A percentile compares a stretch with the other conserved stretches of the same genome.
Conservation (phyloP, 2,888 invertebrate species). For the Suillia variegata region DNA sequence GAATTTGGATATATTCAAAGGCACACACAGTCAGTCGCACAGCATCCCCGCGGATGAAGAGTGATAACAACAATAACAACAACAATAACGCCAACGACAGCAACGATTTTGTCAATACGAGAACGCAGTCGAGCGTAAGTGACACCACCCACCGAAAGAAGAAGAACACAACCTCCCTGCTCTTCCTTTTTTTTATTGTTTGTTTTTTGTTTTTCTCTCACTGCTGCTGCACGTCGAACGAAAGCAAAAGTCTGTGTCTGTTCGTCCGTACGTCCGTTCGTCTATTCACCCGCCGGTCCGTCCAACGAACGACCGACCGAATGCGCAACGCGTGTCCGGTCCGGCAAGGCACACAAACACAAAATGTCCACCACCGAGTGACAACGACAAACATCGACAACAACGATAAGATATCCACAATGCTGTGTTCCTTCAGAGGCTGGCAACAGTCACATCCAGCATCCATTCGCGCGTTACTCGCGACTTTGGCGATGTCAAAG, state of each 20-base stretch:
- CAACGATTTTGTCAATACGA: slow-evolving; percentile 13
- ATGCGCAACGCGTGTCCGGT: too few species aligned
- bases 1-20: not conserved
- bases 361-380: too few species aligned
- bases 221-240: slow-evolving; percentile 12
- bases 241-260: slow-evolving; percentile 30
- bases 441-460: not conserved
- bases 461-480: not conserved
- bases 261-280: not conserved
- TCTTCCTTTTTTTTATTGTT: too few species aligned
- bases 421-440: too few species aligned
- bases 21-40: not conserved
- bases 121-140: slow-evolving; percentile 25
- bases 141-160: slow-evolving; percentile 29
- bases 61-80: not conserved
- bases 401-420: not conserved
- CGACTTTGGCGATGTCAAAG: not conserved
- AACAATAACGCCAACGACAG: not conserved
- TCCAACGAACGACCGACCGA: too few species aligned
- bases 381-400: not conserved
- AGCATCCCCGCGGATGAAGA: not conserved
- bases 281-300: too few species aligned
- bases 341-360: too few species aligned
- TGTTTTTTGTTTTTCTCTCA: too few species aligned
- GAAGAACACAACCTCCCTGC: too few species aligned